These are phyloP conservation scores for Tamandua tetradactyla DNA, from an alignment of 2,797 vertebrate species.

Conservation along the genomic window DNA sequence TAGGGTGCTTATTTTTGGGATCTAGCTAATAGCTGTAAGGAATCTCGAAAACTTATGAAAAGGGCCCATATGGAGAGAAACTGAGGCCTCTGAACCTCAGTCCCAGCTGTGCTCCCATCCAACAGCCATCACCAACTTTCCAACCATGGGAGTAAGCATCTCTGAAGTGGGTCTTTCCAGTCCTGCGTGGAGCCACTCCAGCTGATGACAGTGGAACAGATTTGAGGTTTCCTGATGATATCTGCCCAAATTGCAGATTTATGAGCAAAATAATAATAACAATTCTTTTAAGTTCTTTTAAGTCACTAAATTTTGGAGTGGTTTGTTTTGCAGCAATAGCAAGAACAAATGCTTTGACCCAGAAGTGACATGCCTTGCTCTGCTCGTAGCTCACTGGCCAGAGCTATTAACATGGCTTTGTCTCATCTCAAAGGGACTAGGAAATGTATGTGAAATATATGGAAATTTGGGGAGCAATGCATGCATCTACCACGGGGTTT, in stretches of 20 bases:
- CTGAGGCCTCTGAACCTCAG: background rate
- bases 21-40: background rate
- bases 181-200: background rate
- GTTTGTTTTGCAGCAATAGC: background rate
- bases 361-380: background rate
- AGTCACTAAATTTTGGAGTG: background rate
- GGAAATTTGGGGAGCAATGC: background rate
- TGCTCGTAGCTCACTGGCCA: background rate
- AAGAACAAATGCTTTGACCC: background rate
- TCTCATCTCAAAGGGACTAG: background rate
- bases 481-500: background rate
- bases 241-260: background rate
- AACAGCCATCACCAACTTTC: background rate
- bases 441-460: background rate
- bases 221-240: background rate
- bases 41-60: background rate
- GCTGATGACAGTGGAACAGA: background rate
- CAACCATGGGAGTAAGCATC: background rate
- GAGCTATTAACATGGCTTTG: background rate
- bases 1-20: background rate
- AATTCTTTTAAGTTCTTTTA: background rate
- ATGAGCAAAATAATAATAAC: background rate
- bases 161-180: background rate
- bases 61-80: background rate
- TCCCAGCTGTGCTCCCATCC: background rate